phyloP scores from a whole-genome alignment of 1,140 invertebrate genomes.

The Drosophila sturtevanti region DNA sequence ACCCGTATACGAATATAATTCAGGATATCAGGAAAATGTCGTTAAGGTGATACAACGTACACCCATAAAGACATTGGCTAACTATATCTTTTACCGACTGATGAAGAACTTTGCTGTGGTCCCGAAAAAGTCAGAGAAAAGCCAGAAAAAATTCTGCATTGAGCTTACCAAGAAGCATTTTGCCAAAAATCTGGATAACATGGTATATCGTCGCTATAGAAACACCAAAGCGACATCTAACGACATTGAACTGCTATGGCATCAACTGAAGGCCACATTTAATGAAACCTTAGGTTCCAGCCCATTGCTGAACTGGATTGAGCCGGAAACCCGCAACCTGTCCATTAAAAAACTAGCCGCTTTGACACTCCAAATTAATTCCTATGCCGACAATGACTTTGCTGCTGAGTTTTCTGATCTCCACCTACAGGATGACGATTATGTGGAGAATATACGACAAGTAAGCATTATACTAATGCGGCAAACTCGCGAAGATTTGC shows the following conservation, averaged over 20 bases:
- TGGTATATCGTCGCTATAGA: constrained; percentile 60
- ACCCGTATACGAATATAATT: constrained; percentile 54
- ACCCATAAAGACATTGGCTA: constrained; percentile 50
- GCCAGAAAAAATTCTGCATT: constrained; percentile 35
- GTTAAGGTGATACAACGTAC: constrained; percentile 41
- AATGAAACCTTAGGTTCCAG: constrained; percentile 40
- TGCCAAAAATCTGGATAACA: constrained; percentile 68
- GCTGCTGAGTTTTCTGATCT: constrained; percentile 58
- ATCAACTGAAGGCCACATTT: constrained; percentile 57
- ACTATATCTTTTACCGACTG: constrained; percentile 64
- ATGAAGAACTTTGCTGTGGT: constrained; percentile 42
- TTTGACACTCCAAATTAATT: constrained; percentile 63
- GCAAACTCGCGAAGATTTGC: constrained; percentile 31
- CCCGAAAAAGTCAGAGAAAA: constrained; percentile 1
- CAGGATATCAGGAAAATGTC: constrained; percentile 55
- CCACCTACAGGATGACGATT: constrained; percentile 31
- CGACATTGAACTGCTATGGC: constrained; percentile 64
- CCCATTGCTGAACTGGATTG: constrained; percentile 41
- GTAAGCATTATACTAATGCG: not conserved
- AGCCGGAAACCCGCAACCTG: constrained; percentile 35
- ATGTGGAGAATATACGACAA: constrained; percentile 45
- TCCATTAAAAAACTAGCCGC: constrained; percentile 63
- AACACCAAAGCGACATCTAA: constrained; percentile 44
- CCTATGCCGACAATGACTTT: constrained; percentile 51
- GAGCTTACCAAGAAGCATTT: constrained; percentile 52